These are phyloP conservation scores for Bombus soroeensis DNA, from an alignment of 1,140 invertebrate species.

Conservation along the genomic window DNA sequence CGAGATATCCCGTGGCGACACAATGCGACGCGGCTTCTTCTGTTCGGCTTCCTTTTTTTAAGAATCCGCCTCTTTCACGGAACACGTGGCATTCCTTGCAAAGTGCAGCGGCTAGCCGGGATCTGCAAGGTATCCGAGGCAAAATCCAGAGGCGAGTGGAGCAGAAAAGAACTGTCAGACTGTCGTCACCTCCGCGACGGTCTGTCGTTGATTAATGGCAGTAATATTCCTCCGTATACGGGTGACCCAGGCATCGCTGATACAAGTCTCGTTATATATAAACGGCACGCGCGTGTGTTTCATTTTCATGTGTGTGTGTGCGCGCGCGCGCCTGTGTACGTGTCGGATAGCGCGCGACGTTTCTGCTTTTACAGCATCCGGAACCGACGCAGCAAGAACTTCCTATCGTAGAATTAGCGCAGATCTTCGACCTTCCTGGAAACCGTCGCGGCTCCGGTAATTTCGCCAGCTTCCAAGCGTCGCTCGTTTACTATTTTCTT, in stretches of 20 bases:
- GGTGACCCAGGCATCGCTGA: conserved; percentile 55
- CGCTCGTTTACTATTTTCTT: conserved; percentile 12
- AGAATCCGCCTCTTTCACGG: conserved; percentile 62
- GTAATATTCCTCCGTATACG: conserved; percentile 71
- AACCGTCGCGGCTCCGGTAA: conserved; percentile 19
- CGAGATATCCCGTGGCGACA: conserved; percentile 48
- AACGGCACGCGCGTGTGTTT: background rate
- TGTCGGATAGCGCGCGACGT: conserved; percentile 23
- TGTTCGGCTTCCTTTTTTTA: conserved; percentile 24
- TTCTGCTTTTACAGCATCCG: conserved; percentile 40
- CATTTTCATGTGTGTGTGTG: background rate
- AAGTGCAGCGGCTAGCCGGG: conserved; percentile 53
- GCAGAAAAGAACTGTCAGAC: conserved; percentile 69
- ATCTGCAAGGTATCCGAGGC: conserved; percentile 44
- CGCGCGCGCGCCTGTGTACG: background rate
- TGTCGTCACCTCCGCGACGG: conserved; percentile 67
- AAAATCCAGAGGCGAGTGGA: conserved; percentile 64
- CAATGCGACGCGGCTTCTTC: conserved; percentile 58
- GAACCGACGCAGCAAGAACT: conserved; percentile 53
- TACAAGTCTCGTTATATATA: conserved; percentile 58
- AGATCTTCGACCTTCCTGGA: conserved; percentile 52
- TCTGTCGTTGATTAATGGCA: conserved; percentile 70
- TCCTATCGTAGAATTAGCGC: conserved; percentile 50
- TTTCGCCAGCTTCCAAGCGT: background rate
- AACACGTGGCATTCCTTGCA: conserved; percentile 64